Evolutionary conservation across 2,113 vertebrate species (phyloP).

Genomic region (Nipponia nippon): DNA sequence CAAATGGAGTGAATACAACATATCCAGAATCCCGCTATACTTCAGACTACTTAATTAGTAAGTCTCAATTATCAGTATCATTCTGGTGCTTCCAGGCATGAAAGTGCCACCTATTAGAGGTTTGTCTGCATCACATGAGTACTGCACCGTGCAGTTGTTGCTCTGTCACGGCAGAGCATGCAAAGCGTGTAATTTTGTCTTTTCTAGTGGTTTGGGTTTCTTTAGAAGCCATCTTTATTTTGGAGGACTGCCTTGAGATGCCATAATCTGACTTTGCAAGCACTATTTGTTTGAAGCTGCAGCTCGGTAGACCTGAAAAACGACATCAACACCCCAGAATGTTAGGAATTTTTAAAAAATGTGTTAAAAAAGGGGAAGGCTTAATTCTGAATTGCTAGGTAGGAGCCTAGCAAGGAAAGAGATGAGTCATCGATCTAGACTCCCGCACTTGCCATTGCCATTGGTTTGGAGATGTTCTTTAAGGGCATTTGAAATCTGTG

Average conservation of each 20-base stretch:
- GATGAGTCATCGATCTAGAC: neutral
- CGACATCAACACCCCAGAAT: neutral
- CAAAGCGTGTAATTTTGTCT: neutral
- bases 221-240: neutral
- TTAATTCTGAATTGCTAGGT: neutral
- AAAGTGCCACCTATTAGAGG: neutral
- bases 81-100: neutral
- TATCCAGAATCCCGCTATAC: slow-evolving; percentile 95
- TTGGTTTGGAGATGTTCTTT: neutral
- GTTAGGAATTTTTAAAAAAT: neutral
- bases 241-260: neutral
- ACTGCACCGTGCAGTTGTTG: neutral
- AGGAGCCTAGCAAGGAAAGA: neutral
- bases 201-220: neutral
- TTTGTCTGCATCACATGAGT: neutral
- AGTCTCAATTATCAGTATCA: slow-evolving; percentile 67
- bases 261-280: neutral
- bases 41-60: slow-evolving; percentile 98
- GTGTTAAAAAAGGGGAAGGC: neutral
- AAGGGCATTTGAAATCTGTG: neutral
- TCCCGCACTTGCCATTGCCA: neutral
- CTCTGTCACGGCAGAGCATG: neutral
- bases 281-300: neutral
- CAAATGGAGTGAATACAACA: slow-evolving; percentile 83
- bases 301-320: neutral